Conservation (phyloP, 2,888 invertebrate species). For the Chamaedrilus cognettii region DNA sequence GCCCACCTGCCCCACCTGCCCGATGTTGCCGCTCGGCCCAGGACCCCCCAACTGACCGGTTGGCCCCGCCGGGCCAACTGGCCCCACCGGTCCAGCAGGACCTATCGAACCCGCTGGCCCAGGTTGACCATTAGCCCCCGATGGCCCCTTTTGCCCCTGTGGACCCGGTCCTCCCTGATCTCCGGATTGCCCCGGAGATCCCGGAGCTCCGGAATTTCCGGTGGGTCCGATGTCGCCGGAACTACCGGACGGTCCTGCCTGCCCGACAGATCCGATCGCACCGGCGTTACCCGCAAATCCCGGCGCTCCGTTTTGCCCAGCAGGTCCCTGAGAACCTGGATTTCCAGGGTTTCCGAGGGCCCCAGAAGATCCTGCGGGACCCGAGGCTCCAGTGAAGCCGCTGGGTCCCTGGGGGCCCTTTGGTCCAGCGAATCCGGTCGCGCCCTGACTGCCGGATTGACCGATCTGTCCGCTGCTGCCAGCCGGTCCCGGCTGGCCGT, state of each 20-base stretch:
- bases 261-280: constrained; percentile 18
- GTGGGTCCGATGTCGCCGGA: constrained; percentile 23
- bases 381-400: constrained; percentile 22
- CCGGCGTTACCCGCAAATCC: constrained; percentile 30
- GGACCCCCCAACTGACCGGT: constrained; percentile 17
- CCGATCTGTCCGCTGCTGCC: constrained; percentile 12
- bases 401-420: constrained; percentile 13
- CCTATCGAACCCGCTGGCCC: no score
- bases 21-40: no score
- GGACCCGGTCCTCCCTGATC: constrained; percentile 19
- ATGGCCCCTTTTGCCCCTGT: constrained; percentile 10
- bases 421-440: constrained; percentile 2
- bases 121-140: no score
- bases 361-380: constrained; percentile 26
- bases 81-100: constrained; percentile 44
- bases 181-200: constrained; percentile 29
- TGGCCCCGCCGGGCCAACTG: constrained; percentile 17
- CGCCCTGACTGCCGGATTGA: constrained; percentile 7
- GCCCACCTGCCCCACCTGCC: no score
- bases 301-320: constrained; percentile 42
- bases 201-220: constrained; percentile 29
- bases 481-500: not conserved
- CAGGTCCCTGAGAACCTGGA: constrained; percentile 16
- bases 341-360: constrained; percentile 22
- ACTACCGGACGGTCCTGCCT: constrained; percentile 3